Conservation (phyloP, 1,140 invertebrate species). For the Brachionus rotundiformis region DNA sequence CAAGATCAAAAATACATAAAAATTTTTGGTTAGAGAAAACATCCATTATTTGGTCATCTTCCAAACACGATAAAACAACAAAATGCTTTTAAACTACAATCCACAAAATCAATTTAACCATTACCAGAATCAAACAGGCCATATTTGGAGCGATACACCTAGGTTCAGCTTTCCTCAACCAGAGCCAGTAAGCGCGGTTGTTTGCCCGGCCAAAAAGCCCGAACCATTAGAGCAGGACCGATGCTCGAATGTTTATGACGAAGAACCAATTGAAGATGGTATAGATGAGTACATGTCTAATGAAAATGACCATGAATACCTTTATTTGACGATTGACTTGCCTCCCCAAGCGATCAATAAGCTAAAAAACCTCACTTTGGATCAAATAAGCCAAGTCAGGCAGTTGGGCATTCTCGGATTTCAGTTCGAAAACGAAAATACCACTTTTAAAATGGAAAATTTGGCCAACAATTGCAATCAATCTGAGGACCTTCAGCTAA, state of each 20-base stretch:
- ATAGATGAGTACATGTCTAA: neutral
- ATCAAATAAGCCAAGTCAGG: conserved; percentile 1
- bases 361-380: neutral
- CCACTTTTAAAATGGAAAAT: neutral
- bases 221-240: neutral
- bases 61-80: neutral
- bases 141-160: neutral
- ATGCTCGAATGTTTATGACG: neutral
- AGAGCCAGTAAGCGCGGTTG: neutral
- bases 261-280: neutral
- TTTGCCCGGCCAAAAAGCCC: neutral
- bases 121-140: neutral
- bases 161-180: neutral
- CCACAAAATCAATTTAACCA: neutral
- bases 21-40: neutral
- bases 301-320: neutral
- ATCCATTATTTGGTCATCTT: neutral
- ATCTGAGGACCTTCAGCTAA: neutral
- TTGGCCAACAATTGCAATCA: neutral
- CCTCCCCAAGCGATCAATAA: neutral
- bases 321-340: neutral
- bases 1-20: neutral
- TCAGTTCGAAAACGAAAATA: conserved; percentile 6
- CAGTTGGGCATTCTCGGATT: neutral
- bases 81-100: neutral